Evolutionary conservation across 2,113 vertebrate species (phyloP).

Genomic region (Macroglossus sobrinus): DNA sequence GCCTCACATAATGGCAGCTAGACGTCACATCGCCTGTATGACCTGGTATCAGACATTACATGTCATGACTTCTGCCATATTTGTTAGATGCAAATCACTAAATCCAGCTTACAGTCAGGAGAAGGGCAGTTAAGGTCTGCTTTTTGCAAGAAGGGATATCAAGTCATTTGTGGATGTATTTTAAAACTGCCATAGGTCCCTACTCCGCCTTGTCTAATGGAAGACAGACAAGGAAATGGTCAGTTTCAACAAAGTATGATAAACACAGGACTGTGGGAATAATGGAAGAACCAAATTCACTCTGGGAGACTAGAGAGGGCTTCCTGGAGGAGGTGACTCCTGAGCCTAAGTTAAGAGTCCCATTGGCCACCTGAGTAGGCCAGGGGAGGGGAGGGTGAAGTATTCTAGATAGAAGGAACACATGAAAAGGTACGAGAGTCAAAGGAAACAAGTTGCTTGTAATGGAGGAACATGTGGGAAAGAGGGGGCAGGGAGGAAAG

Average conservation of each 20-base stretch:
- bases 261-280: neutral
- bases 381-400: neutral
- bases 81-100: neutral
- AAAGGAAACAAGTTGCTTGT: neutral
- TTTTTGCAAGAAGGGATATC: neutral
- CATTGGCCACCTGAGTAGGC: neutral
- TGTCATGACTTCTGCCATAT: fast-evolving
- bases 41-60: neutral
- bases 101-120: neutral
- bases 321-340: neutral
- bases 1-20: fast-evolving
- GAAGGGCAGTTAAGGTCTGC: neutral
- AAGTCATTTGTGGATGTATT: neutral
- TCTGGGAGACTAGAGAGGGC: neutral
- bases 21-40: neutral
- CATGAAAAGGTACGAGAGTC: neutral
- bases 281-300: neutral
- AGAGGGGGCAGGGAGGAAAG: fast-evolving
- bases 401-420: neutral
- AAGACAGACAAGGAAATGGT: neutral
- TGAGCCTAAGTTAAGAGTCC: neutral
- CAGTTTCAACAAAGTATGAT: neutral
- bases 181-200: neutral
- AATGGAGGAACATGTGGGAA: fast-evolving
- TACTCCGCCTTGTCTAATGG: neutral